phyloP scores from a whole-genome alignment of 1,140 invertebrate species.

The Brachionus rotundiformis region DNA sequence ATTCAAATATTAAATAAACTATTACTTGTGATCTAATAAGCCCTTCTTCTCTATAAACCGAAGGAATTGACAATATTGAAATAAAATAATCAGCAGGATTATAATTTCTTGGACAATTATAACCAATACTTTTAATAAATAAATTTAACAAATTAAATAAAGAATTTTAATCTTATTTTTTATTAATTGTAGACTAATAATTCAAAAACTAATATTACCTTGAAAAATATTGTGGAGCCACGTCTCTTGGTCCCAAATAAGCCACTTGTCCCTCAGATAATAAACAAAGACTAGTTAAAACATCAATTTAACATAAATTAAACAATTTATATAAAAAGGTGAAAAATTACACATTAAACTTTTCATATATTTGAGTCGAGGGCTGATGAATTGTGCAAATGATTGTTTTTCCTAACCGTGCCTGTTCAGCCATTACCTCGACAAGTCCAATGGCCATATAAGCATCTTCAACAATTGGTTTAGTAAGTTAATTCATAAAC shows the following conservation, averaged over 20 bases:
- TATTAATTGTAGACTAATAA: too few species aligned
- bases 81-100: constrained; percentile 52
- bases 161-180: too few species aligned
- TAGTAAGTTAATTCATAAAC: constrained; percentile 68
- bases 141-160: not conserved
- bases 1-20: not conserved
- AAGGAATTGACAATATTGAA: constrained; percentile 70
- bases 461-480: constrained; percentile 76
- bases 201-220: constrained; percentile 66
- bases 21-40: constrained; percentile 55
- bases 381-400: constrained; percentile 94
- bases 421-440: constrained; percentile 74
- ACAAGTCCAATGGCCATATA: constrained; percentile 74
- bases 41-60: constrained; percentile 74
- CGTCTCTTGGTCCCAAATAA: constrained; percentile 20
- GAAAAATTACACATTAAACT: constrained; percentile 76
- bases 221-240: constrained; percentile 27
- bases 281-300: constrained; percentile 7
- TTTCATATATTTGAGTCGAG: constrained; percentile 83
- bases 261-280: constrained; percentile 43
- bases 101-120: constrained; percentile 56
- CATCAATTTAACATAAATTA: not conserved
- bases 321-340: constrained; percentile 75
- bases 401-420: constrained; percentile 82
- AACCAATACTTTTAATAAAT: constrained; percentile 59